Percentiles rank a stretch among this genome's conserved stretches.
phyloP scores from a whole-genome alignment of 2,797 vertebrate genomes.

The Catamblyrhynchus diadema region DNA sequence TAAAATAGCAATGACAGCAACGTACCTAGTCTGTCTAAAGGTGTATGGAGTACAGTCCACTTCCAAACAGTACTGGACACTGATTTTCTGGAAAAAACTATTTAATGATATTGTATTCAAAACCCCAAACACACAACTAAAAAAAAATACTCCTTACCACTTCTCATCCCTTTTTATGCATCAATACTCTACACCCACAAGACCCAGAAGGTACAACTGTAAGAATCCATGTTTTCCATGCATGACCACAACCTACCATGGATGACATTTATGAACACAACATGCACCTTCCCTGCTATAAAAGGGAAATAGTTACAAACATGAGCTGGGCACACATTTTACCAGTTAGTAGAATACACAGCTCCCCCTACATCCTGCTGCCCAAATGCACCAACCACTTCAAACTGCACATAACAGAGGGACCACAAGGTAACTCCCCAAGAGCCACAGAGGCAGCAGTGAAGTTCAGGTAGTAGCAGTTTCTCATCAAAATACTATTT shows the following conservation, averaged over 20 bases:
- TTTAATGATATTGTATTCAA: not conserved
- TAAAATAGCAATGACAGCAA: not conserved
- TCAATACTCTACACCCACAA: not conserved
- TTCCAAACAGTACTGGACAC: not conserved
- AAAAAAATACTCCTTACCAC: not conserved
- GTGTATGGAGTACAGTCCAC: accelerated
- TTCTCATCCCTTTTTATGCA: not conserved
- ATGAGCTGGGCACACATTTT: accelerated
- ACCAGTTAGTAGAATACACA: accelerated
- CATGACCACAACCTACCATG: accelerated
- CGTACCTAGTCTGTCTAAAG: not conserved
- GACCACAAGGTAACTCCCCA: not conserved
- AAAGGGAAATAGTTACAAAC: not conserved
- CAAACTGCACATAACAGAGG: not conserved
- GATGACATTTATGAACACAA: not conserved
- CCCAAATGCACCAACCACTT: not conserved
- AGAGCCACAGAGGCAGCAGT: not conserved
- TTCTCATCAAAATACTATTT: not conserved
- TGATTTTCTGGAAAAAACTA: not conserved
- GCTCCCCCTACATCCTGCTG: not conserved
- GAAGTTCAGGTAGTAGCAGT: not conserved
- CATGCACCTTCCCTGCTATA: not conserved
- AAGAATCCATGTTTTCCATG: not conserved
- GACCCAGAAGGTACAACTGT: accelerated
- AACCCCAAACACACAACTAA: not conserved